Evolutionary conservation across 2,113 vertebrate species (phyloP).

Genomic region (Ondatra zibethicus): DNA sequence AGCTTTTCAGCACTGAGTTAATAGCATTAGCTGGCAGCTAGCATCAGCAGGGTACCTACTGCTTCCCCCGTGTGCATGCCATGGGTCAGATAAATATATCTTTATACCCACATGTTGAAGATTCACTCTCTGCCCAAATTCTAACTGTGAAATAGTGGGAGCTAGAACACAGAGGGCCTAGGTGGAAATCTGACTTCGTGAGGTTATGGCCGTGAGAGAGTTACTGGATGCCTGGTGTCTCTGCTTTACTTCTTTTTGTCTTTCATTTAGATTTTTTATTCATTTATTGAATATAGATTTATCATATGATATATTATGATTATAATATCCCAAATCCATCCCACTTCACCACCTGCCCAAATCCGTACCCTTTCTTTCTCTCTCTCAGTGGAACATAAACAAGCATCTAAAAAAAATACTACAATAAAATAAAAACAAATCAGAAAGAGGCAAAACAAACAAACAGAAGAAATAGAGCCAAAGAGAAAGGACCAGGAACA

Average conservation of each 20-base stretch:
- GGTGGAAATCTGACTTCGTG: not conserved
- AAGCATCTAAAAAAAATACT: not conserved
- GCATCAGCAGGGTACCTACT: not conserved
- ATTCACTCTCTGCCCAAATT: not conserved
- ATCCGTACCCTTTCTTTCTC: not conserved
- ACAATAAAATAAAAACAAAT: not conserved
- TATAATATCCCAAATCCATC: not conserved
- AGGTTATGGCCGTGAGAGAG: not conserved
- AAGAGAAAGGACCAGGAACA: not conserved
- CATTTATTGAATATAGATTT: not conserved
- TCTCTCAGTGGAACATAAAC: not conserved
- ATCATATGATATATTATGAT: not conserved
- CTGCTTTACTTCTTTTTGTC: not conserved
- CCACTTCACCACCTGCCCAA: not conserved
- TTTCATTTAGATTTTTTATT: not conserved
- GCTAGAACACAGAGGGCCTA: not conserved
- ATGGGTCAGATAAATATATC: not conserved
- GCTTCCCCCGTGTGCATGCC: not conserved
- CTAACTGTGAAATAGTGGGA: not conserved
- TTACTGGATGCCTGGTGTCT: not conserved
- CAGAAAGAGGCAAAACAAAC: not conserved
- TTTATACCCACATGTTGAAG: not conserved
- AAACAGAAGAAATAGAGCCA: not conserved
- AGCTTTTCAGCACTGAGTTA: constrained; percentile 8
- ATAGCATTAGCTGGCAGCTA: not conserved